Evolutionary conservation across 2,113 vertebrate genomes (phyloP), one percentile per base, ranked within the genome.

Genomic region (Caranx melampygus): DNA sequence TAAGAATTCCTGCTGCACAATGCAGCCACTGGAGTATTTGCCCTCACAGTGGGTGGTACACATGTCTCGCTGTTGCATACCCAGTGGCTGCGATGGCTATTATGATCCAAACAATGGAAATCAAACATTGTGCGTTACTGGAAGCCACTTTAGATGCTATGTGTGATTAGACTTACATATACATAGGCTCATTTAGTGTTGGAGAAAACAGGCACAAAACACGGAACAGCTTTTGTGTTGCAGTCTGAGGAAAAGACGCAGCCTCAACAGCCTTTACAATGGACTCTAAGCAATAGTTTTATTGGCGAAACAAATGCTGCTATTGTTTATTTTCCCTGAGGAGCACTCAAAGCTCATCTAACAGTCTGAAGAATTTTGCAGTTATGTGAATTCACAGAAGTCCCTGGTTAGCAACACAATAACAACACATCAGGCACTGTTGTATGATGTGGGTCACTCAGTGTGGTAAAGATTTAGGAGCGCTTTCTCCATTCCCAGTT

Each of bases 21-120:
- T 92, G 93, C 91, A 92, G 87, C 69, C 88, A 78, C 87, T 91
- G 82, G 88, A 85, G 87, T 92, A 91, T 94, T 92, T 89, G 79
- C 88, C 80, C 78, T 83, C 75, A 71, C 82, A 71, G 91, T 90
- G 92, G 92, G 91, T 86, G 87, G 90, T 89, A 87, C 91, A 86
- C 89, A 91, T 87, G 91, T 86, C 80, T 70, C 79, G 68, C 78
- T 84, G 76, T 83, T 44, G 57, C 82, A 85, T 90, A 90, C 86
- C 86, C 80, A 85, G 42, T 67, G 64, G 77, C 84, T 63, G 79
- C 62, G 26, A 63, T 83, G 81, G 68, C 91, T 88, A 94, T 95
- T 95, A 91, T 94, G 85, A 87, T 35, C 68, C 74, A 91, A 92
- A 95, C 94, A 95, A 95, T 95, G 87, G 90, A 91, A 92, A 93